phyloP scores from a whole-genome alignment of 2,888 invertebrate species.

The Hyppa rectilinea region DNA sequence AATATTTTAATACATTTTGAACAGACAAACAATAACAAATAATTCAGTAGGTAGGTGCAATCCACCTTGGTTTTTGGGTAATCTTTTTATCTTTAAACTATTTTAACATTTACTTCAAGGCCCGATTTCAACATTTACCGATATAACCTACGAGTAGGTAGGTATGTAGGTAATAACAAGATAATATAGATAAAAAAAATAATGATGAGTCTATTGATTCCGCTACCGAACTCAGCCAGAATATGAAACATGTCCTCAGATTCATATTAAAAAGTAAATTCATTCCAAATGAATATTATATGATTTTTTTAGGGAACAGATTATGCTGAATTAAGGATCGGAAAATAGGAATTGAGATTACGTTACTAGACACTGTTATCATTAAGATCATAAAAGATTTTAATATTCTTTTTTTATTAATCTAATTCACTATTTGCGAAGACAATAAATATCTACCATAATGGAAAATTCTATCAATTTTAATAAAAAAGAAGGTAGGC shows the following conservation, averaged over 20 bases:
- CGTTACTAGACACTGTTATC: constrained; percentile 1
- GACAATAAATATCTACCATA: background rate
- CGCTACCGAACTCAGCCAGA: background rate
- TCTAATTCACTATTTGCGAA: background rate
- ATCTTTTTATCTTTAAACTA: constrained; percentile 19
- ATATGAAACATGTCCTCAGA: constrained; percentile 10
- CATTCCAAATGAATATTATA: no score
- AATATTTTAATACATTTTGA: constrained; percentile 20
- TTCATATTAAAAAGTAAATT: background rate
- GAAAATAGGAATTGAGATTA: background rate
- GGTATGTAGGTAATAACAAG: background rate
- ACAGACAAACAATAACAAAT: constrained; percentile 40
- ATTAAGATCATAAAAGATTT: no score
- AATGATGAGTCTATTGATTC: background rate
- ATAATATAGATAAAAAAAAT: constrained; percentile 25
- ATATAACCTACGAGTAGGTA: background rate
- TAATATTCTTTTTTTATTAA: background rate
- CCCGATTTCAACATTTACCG: constrained; percentile 19
- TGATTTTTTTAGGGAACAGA: background rate
- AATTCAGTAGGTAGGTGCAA: background rate
- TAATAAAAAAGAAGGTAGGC: background rate
- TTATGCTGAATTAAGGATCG: no score
- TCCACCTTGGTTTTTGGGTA: constrained; percentile 27
- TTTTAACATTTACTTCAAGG: background rate
- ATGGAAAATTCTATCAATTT: background rate